These are phyloP conservation scores for Barbus barbus DNA, from an alignment of 2,113 vertebrate species.

Conservation along the genomic window DNA sequence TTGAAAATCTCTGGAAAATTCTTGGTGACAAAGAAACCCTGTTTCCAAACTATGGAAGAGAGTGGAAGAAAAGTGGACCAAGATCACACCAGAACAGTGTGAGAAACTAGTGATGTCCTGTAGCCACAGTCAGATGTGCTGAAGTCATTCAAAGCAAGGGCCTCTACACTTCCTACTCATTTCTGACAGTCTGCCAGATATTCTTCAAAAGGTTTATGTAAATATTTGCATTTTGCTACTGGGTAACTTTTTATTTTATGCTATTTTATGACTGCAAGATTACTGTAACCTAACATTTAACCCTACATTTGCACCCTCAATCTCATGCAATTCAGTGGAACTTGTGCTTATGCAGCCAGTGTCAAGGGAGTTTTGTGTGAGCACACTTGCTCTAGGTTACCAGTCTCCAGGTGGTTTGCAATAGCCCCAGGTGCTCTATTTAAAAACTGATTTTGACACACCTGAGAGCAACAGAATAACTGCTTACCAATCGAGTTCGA, in stretches of 20 bases:
- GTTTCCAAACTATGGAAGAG: too few species aligned
- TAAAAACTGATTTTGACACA: not conserved
- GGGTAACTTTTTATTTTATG: not conserved
- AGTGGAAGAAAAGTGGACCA: too few species aligned
- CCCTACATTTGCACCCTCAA: not conserved
- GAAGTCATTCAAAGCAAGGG: too few species aligned
- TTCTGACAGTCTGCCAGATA: too few species aligned
- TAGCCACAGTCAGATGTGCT: too few species aligned
- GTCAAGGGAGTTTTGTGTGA: not conserved
- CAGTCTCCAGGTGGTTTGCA: slow-evolving; percentile 36
- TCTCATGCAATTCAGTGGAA: not conserved
- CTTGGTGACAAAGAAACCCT: too few species aligned
- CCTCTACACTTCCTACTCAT: too few species aligned
- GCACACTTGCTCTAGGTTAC: slow-evolving; percentile 46
- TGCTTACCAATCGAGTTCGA: not conserved
- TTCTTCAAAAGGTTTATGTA: too few species aligned
- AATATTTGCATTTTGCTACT: not conserved
- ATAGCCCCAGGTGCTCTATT: not conserved
- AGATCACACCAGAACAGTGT: too few species aligned
- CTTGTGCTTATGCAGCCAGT: not conserved
- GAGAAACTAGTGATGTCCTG: too few species aligned
- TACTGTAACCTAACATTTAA: not conserved
- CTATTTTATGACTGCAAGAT: not conserved
- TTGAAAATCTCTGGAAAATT: too few species aligned
- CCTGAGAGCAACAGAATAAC: not conserved